Base-by-base conservation (phyloP, 2,888 invertebrate species). In the Invenusta paracnida region DNA sequence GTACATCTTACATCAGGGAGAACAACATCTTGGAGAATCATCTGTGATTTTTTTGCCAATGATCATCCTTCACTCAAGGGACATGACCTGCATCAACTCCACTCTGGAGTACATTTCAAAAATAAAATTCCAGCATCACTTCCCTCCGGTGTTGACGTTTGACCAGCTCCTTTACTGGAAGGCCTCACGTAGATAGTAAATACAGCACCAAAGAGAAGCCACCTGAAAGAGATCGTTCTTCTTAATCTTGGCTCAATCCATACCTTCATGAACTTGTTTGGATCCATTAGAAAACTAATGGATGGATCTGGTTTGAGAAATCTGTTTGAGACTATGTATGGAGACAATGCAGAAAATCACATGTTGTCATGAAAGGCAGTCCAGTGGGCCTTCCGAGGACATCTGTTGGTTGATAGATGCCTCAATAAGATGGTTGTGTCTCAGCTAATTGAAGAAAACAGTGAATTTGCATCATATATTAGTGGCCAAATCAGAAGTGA, bases 381-480 rank as follows among this genome's bases (percentile, higher is more conserved):
- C n/a, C 84, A 86, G 30, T 0, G 86, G 11, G 31, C 86, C 30
- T 85, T 87, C 13, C 86, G 87, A 66, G 87, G 86, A 13, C 87
- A 87, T 79, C 86, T 87, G 5, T 73, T 86, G 17, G 86, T 87
- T 0, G 86, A 84, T 25, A 85, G 31, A 29, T 87, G 86, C 73
- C 86, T 87, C 29, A 86, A 85, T 30, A 29, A 67, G n/a, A 28
- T 85, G 83, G 30, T 87, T 0, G 79, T 86, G 28, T 67, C 87
- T 1, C 48, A 48, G 81, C 82, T 86, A 2, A 30, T 31, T 11
- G 81, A 86, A 29, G 79, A 48, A 17, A 66, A 67, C n/a, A 82
- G 83, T 25, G 83, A 85, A 66, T 86, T 87, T 67, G 86, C 23
- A 28, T 23, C 28, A 2, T 83, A 1, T 1, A 1, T 17, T 86